Percentiles rank a stretch among this genome's conserved stretches.
Conservation (phyloP, 2,113 vertebrate genomes). For the Megaceryle torquata region DNA sequence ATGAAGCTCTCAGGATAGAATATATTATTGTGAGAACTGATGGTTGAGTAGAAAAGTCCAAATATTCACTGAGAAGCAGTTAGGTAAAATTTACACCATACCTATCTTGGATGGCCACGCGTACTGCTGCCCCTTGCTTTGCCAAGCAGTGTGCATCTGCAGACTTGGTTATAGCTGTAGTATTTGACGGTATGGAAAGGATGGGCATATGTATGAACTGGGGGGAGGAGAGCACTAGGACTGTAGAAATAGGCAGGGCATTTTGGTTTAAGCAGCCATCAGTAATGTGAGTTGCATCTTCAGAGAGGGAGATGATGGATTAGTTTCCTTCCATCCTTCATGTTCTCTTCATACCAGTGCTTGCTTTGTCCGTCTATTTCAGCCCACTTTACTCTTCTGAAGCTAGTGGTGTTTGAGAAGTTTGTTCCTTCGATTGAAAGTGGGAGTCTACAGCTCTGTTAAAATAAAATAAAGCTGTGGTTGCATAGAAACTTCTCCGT, state of each 20-base stretch:
- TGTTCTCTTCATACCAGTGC: accelerated
- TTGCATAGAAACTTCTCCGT: background rate
- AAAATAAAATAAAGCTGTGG: background rate
- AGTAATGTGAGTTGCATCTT: background rate
- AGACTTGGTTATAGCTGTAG: background rate
- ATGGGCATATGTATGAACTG: accelerated
- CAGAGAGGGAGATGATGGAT: background rate
- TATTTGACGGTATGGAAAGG: background rate
- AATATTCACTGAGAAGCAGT: background rate
- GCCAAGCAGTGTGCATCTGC: background rate
- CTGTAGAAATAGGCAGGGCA: background rate
- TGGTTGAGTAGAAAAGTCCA: background rate
- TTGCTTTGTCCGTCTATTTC: background rate
- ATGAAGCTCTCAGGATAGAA: background rate
- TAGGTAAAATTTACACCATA: background rate
- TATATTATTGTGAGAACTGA: background rate
- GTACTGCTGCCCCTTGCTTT: background rate
- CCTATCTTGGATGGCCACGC: accelerated
- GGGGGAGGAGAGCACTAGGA: background rate
- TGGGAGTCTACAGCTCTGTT: background rate
- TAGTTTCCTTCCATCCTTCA: background rate
- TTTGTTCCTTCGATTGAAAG: background rate
- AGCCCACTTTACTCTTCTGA: background rate
- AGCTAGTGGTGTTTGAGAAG: background rate
- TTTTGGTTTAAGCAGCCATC: accelerated